phyloP scores from a whole-genome alignment of 2,113 vertebrate genomes.

The Gambusia affinis region DNA sequence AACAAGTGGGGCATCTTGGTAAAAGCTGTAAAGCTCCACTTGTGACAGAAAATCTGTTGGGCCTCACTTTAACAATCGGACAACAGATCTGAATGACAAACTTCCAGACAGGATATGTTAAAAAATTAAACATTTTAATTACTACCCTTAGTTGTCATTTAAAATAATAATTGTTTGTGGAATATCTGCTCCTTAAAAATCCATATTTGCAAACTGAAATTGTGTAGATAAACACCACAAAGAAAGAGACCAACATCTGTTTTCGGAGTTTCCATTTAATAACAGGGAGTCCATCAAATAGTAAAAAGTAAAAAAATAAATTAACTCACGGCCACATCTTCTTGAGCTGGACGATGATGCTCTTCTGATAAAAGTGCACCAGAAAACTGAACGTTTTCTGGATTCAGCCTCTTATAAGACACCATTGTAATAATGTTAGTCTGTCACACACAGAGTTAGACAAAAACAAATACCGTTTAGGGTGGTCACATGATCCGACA shows the following conservation, averaged over 20 bases:
- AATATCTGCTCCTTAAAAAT: not conserved
- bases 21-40: no score
- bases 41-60: no score
- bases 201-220: no score
- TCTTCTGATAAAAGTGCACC: conserved; percentile 43
- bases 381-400: conserved; percentile 71
- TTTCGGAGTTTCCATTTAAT: not conserved
- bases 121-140: no score
- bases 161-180: not conserved
- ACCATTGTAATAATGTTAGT: conserved; percentile 50
- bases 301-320: not conserved
- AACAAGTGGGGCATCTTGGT: no score
- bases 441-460: conserved; percentile 10
- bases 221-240: not conserved
- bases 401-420: conserved; percentile 70
- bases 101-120: no score
- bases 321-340: conserved; percentile 53
- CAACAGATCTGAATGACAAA: no score
- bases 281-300: not conserved
- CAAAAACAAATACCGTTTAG: not conserved
- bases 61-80: no score
- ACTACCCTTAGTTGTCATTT: no score
- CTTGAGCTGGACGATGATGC: conserved; percentile 14
- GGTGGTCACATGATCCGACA: not conserved
- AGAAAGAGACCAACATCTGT: not conserved